Conservation (phyloP, 2,113 vertebrate species). For the Apodemus sylvaticus region DNA sequence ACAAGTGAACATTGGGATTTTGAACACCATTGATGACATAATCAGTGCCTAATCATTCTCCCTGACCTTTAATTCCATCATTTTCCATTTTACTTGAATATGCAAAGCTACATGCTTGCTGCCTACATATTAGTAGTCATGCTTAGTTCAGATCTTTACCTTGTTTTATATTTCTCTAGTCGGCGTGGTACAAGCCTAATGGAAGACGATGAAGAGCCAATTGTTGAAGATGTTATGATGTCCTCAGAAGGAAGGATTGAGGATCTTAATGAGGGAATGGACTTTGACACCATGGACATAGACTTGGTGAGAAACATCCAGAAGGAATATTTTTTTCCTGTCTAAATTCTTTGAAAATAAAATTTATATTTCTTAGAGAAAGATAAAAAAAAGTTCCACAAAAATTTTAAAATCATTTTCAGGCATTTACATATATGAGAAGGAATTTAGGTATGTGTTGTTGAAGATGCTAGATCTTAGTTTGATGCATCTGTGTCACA, state of each 20-base stretch:
- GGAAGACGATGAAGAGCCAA: conserved; percentile 99
- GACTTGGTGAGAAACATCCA: conserved; percentile 92
- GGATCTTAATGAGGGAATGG: conserved; percentile 99
- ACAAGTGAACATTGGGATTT: conserved; percentile 69
- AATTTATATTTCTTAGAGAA: conserved; percentile 56
- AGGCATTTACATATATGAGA: conserved; percentile 10
- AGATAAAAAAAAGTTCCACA: conserved; percentile 20
- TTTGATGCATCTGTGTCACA: neutral
- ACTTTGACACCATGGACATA: conserved; percentile 99
- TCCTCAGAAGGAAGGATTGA: conserved; percentile 99
- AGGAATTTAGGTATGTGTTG: neutral
- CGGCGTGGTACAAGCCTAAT: conserved; percentile 97
- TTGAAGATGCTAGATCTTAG: conserved; percentile 20
- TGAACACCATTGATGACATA: conserved; percentile 68
- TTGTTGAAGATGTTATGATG: conserved; percentile 99
- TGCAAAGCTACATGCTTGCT: conserved; percentile 61
- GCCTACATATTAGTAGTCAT: conserved; percentile 47
- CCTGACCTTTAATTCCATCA: conserved; percentile 78
- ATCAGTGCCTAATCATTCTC: conserved; percentile 77
- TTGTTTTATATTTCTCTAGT: conserved; percentile 84
- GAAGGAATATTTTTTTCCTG: conserved; percentile 25
- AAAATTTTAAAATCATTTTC: conserved; percentile 40
- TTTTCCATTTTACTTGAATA: conserved; percentile 66
- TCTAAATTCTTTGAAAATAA: conserved; percentile 51
- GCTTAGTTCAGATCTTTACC: conserved; percentile 64